A percentile compares a stretch with the other conserved stretches of the same genome.
Conservation (phyloP, 1,140 invertebrate species). For the Vollenhovia emeryi region DNA sequence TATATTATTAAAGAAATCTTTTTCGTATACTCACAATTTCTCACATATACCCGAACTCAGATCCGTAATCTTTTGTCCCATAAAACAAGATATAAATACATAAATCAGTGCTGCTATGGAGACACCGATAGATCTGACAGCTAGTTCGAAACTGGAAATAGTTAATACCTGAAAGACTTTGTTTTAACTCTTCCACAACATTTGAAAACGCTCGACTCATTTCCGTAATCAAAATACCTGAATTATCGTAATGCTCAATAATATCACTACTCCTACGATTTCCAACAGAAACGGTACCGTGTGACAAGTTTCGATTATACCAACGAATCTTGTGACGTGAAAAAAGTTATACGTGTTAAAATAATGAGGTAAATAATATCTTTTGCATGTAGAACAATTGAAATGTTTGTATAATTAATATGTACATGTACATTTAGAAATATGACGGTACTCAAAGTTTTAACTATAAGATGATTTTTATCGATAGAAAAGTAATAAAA, state of each 20-base stretch:
- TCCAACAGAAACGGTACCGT: background rate
- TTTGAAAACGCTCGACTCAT: background rate
- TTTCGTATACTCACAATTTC: background rate
- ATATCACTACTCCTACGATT: background rate
- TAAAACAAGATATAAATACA: background rate
- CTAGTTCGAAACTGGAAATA: background rate
- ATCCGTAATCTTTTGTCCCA: constrained; percentile 14
- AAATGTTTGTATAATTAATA: no score
- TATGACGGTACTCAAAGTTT: background rate
- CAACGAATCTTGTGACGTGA: constrained; percentile 15
- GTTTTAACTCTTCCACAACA: background rate
- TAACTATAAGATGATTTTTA: constrained; percentile 1
- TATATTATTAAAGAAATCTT: background rate
- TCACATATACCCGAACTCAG: background rate
- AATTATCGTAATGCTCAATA: background rate
- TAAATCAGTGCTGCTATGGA: background rate
- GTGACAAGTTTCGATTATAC: background rate
- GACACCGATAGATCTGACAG: background rate
- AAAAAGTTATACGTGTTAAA: background rate
- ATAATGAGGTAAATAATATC: background rate
- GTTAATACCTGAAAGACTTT: background rate
- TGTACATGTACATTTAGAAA: background rate
- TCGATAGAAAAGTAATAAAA: background rate
- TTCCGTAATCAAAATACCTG: background rate
- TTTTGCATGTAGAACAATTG: background rate